phyloP scores from a whole-genome alignment of 2,888 invertebrate genomes.

The Microdon myrmicae region DNA sequence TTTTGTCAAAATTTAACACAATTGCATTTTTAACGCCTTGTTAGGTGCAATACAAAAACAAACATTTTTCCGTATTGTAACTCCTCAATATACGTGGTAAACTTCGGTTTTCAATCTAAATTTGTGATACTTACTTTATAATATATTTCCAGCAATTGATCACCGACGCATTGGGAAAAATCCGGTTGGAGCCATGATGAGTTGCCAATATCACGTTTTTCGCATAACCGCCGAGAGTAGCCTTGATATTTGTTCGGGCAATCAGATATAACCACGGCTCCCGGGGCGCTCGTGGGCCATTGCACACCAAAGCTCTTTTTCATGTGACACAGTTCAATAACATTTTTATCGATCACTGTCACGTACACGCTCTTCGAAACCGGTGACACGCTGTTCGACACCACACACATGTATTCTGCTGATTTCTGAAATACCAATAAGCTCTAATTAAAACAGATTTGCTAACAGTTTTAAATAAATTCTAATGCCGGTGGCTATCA shows the following conservation, averaged over 20 bases:
- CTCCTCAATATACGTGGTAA: too few relatives aligned
- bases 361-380: slow-evolving; percentile 75
- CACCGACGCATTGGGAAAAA: slow-evolving; percentile 78
- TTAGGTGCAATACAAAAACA: too few relatives aligned
- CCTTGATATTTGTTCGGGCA: slow-evolving; percentile 72
- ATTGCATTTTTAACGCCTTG: too few relatives aligned
- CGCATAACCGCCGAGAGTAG: slow-evolving; percentile 70
- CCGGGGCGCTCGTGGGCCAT: slow-evolving; percentile 79
- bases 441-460: too few relatives aligned
- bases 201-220: slow-evolving; percentile 71
- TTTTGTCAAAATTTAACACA: too few relatives aligned
- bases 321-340: slow-evolving; percentile 71
- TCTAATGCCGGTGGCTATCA: slow-evolving; percentile 18
- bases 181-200: slow-evolving; percentile 81
- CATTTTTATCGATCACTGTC: slow-evolving; percentile 71
- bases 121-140: slow-evolving; percentile 74
- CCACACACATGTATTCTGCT: slow-evolving; percentile 80
- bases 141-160: slow-evolving; percentile 73
- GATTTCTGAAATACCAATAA: slow-evolving; percentile 78
- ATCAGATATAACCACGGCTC: slow-evolving; percentile 74
- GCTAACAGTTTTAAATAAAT: too few relatives aligned
- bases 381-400: slow-evolving; percentile 69
- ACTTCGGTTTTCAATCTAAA: too few relatives aligned
- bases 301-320: slow-evolving; percentile 71
- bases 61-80: too few relatives aligned